Conservation (phyloP, 2,113 vertebrate genomes). For the Vireo altiloquus region DNA sequence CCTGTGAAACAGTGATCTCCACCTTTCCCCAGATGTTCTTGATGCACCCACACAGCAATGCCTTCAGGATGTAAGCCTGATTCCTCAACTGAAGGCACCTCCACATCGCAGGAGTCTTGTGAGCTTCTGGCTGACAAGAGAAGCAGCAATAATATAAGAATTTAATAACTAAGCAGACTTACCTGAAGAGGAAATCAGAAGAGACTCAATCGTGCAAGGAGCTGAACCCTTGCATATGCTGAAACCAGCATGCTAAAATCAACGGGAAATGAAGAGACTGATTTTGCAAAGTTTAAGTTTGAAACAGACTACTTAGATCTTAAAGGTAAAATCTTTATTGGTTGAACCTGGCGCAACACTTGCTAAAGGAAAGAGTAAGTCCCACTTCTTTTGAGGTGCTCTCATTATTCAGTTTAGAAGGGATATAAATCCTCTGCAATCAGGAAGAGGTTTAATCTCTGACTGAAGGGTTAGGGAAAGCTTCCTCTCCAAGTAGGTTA, state of each 20-base stretch:
- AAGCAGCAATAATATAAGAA: neutral
- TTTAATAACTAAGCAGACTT: neutral
- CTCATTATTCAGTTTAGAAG: neutral
- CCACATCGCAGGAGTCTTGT: neutral
- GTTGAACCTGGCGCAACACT: rapidly evolving
- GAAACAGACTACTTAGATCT: neutral
- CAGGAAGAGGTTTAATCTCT: neutral
- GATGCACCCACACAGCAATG: rapidly evolving
- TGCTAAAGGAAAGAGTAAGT: neutral
- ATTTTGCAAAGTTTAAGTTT: neutral
- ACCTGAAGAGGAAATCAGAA: neutral
- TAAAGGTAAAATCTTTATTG: neutral
- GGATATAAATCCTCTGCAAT: neutral
- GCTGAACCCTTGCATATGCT: neutral
- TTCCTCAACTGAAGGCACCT: neutral
- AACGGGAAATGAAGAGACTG: neutral
- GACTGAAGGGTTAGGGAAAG: neutral
- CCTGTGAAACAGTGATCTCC: neutral
- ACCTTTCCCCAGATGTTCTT: neutral
- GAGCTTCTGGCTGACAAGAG: neutral
- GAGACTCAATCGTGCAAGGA: neutral
- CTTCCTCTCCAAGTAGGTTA: neutral
- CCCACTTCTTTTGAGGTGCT: neutral
- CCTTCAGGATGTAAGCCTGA: neutral
- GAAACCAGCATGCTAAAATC: neutral